Evolutionary conservation across 2,888 invertebrate species (phyloP).

Genomic region (Argyresthia goedartella): DNA sequence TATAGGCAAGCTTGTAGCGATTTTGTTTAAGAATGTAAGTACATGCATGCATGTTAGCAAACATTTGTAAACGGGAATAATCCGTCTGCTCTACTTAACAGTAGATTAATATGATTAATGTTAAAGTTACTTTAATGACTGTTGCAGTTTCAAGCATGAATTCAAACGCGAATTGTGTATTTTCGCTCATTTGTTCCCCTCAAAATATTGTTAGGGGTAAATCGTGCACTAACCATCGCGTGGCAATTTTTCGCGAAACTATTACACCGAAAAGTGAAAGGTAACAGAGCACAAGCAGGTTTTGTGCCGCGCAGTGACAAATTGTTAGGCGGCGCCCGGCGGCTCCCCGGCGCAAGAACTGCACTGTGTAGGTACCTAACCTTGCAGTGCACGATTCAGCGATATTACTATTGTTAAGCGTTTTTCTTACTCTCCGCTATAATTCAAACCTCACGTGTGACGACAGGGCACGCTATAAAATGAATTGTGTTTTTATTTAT

Average conservation of each 20-base stretch:
- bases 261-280: constrained; percentile 5
- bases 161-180: no score
- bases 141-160: no score
- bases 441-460: constrained; percentile 7
- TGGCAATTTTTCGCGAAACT: constrained; percentile 3
- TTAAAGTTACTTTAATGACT: no score
- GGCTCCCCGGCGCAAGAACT: not conserved
- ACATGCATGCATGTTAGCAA: not conserved
- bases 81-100: no score
- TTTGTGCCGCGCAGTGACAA: constrained; percentile 10
- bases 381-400: not conserved
- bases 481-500: constrained; percentile 22
- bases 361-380: not conserved
- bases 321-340: constrained; percentile 6
- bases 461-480: constrained; percentile 26
- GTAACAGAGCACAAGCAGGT: constrained; percentile 2
- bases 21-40: not conserved
- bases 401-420: constrained; percentile 3
- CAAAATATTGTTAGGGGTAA: not conserved
- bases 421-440: constrained; percentile 8
- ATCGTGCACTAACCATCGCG: not conserved
- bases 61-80: not conserved
- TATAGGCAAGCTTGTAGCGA: not conserved
- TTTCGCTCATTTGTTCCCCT: not conserved
- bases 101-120: no score